Conservation (phyloP, 2,797 vertebrate species). For the Poecilia wingei region DNA sequence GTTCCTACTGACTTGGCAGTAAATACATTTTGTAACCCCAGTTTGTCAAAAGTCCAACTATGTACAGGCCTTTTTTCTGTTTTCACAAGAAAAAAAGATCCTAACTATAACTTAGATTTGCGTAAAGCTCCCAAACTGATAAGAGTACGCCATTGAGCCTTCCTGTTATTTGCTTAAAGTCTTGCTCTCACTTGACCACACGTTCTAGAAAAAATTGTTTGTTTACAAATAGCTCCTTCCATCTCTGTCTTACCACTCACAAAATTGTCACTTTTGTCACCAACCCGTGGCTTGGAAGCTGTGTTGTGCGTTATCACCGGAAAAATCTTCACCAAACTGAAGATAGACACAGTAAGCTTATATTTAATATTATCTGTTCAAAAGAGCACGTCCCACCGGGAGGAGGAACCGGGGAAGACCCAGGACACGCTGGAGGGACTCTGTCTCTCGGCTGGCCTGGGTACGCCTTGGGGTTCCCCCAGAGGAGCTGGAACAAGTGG, state of each 20-base stretch:
- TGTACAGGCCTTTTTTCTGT: neutral
- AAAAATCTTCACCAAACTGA: too few species aligned
- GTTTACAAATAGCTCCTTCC: neutral
- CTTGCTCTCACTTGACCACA: neutral
- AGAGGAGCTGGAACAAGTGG: too few species aligned
- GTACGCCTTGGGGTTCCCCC: too few species aligned
- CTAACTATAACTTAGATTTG: neutral
- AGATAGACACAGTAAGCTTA: too few species aligned
- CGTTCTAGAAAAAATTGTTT: neutral
- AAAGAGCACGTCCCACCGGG: too few species aligned
- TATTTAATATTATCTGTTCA: too few species aligned
- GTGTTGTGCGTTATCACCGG: too few species aligned
- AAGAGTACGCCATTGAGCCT: neutral
- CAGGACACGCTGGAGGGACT: too few species aligned
- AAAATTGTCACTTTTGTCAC: neutral
- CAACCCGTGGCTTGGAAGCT: too few species aligned
- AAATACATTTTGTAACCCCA: neutral
- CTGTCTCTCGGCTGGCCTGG: too few species aligned
- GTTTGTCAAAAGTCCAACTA: neutral
- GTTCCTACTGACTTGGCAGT: neutral
- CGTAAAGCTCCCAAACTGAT: neutral
- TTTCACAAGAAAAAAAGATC: neutral
- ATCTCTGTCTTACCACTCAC: neutral
- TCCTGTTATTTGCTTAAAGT: neutral
- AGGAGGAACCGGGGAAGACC: too few species aligned